Conservation (phyloP, 2,797 vertebrate species). For the Cyprinella venusta region DNA sequence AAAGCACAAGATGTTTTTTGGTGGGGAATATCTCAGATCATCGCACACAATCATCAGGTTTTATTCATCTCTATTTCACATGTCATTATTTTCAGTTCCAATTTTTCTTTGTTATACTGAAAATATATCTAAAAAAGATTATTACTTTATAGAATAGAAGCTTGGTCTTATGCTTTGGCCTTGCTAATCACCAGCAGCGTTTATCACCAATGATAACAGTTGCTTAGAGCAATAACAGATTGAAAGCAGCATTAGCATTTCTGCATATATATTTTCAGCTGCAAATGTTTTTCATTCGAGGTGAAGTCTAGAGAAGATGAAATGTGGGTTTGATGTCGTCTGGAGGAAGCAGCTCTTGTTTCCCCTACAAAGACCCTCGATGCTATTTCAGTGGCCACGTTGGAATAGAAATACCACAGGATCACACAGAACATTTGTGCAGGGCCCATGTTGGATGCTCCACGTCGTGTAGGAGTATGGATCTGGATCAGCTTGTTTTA, state of each 20-base stretch:
- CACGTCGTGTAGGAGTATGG: slow-evolving; percentile 3
- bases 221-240: slow-evolving; percentile 18
- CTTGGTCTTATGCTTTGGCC: neutral
- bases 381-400: slow-evolving; percentile 30
- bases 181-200: neutral
- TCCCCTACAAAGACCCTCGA: slow-evolving; percentile 8
- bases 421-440: slow-evolving; percentile 39
- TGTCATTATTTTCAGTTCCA: neutral
- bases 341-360: slow-evolving; percentile 26
- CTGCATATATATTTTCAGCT: slow-evolving; percentile 14
- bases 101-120: neutral
- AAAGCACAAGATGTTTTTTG: neutral
- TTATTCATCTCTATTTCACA: neutral
- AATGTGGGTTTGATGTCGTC: slow-evolving; percentile 20
- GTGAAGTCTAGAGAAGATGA: slow-evolving; percentile 22
- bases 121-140: no score
- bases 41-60: neutral
- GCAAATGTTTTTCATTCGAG: slow-evolving; percentile 8
- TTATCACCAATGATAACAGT: neutral
- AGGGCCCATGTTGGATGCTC: neutral
- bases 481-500: slow-evolving; percentile 49
- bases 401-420: slow-evolving; percentile 30
- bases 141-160: neutral
- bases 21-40: neutral
- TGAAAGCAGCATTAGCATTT: neutral